Percentiles rank a stretch among this genome's conserved stretches.
phyloP scores from a whole-genome alignment of 2,113 vertebrate species.

The Ivindomyrus marchei region DNA sequence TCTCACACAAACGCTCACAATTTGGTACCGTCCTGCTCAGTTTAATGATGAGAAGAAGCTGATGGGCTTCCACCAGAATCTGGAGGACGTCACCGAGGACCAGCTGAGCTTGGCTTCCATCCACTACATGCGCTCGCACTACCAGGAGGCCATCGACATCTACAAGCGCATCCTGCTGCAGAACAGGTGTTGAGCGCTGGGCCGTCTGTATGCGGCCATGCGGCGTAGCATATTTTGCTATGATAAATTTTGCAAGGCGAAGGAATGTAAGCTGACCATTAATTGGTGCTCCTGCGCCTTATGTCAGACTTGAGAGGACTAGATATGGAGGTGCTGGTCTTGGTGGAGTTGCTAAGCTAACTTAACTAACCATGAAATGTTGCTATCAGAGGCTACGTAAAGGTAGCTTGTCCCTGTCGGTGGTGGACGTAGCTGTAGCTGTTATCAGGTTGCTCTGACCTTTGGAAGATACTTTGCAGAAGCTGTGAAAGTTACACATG shows the following conservation, averaged over 20 bases:
- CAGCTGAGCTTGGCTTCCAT: slow-evolving; percentile 96
- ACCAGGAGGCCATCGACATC: slow-evolving; percentile 96
- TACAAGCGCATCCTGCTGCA: slow-evolving; percentile 89
- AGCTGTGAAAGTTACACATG: not conserved
- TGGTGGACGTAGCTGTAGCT: not conserved
- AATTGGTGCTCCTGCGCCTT: not conserved
- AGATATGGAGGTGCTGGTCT: not conserved
- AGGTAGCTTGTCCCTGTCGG: not conserved
- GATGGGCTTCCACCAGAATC: slow-evolving; percentile 93
- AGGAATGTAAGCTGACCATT: not conserved
- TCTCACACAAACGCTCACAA: not conserved
- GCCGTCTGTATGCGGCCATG: not conserved
- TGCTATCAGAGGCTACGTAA: not conserved
- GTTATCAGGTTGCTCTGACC: not conserved
- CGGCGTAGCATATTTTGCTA: not conserved
- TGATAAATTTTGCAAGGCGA: not conserved
- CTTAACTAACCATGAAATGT: not conserved
- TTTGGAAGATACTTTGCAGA: not conserved
- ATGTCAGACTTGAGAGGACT: not conserved
- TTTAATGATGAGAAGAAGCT: slow-evolving; percentile 92
- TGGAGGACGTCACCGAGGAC: slow-evolving; percentile 93
- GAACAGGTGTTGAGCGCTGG: slow-evolving; percentile 65
- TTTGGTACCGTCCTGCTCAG: slow-evolving; percentile 47
- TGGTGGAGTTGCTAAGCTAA: not conserved
- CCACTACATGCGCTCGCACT: slow-evolving; percentile 96